Evolutionary conservation across 2,113 vertebrate genomes (phyloP).

Genomic region (Antigone vipio): DNA sequence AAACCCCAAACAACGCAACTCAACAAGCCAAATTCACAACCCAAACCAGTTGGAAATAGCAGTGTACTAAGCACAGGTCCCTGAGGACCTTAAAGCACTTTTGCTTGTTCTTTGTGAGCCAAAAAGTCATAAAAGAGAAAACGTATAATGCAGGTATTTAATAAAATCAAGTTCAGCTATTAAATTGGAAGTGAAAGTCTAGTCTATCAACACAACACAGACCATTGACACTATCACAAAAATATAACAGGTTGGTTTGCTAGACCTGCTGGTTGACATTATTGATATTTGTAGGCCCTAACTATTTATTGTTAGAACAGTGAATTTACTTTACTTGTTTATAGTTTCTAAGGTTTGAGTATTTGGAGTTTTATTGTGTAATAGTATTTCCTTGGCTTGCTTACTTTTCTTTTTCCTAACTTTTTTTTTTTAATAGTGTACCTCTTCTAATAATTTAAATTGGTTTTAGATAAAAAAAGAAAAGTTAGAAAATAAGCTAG

Average conservation of each 20-base stretch:
- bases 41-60: neutral
- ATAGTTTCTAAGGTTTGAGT: neutral
- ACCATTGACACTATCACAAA: neutral
- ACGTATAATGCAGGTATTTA: neutral
- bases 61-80: neutral
- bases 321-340: neutral
- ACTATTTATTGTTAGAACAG: neutral
- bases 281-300: neutral
- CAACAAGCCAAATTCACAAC: neutral
- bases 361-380: neutral
- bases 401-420: neutral
- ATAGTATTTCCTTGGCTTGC: neutral
- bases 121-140: slow-evolving; percentile 25
- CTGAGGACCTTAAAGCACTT: neutral
- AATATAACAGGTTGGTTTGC: neutral
- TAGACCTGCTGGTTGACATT: neutral
- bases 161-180: slow-evolving; percentile 3
- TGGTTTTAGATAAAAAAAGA: neutral
- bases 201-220: neutral
- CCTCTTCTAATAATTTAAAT: neutral
- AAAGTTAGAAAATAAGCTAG: neutral
- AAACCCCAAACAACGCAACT: neutral
- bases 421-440: no score
- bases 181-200: neutral
- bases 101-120: neutral